Evolutionary conservation across 2,797 vertebrate genomes (phyloP), one percentile per base, ranked within the genome.

Genomic region (Eupleurogrammus muticus): DNA sequence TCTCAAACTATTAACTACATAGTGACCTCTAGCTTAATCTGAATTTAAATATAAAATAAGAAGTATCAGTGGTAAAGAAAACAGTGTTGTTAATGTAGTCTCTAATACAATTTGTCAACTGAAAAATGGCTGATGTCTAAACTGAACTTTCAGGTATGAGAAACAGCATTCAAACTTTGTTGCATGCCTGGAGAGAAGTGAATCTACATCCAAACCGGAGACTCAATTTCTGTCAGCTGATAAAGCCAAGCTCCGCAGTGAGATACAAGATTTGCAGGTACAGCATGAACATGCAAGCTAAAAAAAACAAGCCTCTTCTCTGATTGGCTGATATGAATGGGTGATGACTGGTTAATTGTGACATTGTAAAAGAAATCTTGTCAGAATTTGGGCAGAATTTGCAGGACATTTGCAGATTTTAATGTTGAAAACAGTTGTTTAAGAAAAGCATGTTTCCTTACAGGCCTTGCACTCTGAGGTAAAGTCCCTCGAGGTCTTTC

Each of bases 251-350:
- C 88, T 97, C 28, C 92, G 95, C 74, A 79, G 82, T 65, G 96
- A 99, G 82, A 83, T 97, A 11, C 95, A 96, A 13, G 89, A 93
- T 44, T 60, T 95, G 19, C 94, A 97, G 95, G 98, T 97, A 93
- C 54, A 56, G 2, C 16, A 20, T 21, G 36, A 5, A 1, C 9
- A 54, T 40, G 16, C 5, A 40, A 40, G 16, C 3, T 16, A 4
- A 16, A 28, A 28, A 6, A 28, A 28, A 28, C 28, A 28, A 28
- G 28, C 28, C 28, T 28, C 28, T 28, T 6, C 28, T 28, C 28
- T 28, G 28, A 28, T 28, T 28, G 28, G 28, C 28, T 28, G 28
- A 28, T 6, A 28, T 28, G 28, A 28, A 28, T 28, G n/a, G n/a
- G n/a, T n/a, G n/a, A n/a, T n/a, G n/a, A n/a, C n/a, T n/a, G n/a